Base-by-base conservation (phyloP, 2,113 vertebrate species). In the Benitochromis conjunctus region DNA sequence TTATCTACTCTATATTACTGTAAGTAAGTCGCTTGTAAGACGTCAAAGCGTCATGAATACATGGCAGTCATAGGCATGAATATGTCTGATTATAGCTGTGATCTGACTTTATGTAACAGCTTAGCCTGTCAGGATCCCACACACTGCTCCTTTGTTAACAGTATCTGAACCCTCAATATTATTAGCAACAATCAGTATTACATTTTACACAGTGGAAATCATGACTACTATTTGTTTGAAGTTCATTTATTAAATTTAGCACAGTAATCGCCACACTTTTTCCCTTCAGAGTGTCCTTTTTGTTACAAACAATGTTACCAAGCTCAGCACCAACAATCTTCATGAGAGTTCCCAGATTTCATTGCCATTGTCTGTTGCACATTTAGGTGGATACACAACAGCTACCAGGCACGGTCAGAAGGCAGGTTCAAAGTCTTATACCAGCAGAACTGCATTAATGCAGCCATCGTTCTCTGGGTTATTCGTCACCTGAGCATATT, bases 391-490 rank as follows among this genome's bases (percentile, higher is more conserved):
- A 66, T 34, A 58, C 19, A 74, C 38, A 26, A 43, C 58, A 86
- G 81, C 86, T 19, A 79, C 2, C 34, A 90, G 87, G 79, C 86
- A 94, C 64, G 90, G 88, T 93, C 84, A 69, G 51, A 89, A 80
- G 55, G 58, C 74, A 74, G 69, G 55, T 79, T 14, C 79, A 78
- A 77, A 86, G 92, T 93, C 87, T 91, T 91, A 99, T 41, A 99
- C 97, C 83, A 99, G 97, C 46, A 99, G 94, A 84, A 99, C 96
- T 12, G 98, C 98, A 69, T 99, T 99, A 89, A 99, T 99, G 88
- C 99, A 99, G 80, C 98, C 98, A n/a, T 99, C 98, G 1, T 99
- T 99, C 95, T 99, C 99, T 26, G 99, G 99, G 94, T 99, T 99
- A 91, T 99, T 99, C 19, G 98, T 99, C 88, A 99, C 99, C 92